Base-by-base conservation (phyloP, 2,113 vertebrate species). In the Siniperca knerii region DNA sequence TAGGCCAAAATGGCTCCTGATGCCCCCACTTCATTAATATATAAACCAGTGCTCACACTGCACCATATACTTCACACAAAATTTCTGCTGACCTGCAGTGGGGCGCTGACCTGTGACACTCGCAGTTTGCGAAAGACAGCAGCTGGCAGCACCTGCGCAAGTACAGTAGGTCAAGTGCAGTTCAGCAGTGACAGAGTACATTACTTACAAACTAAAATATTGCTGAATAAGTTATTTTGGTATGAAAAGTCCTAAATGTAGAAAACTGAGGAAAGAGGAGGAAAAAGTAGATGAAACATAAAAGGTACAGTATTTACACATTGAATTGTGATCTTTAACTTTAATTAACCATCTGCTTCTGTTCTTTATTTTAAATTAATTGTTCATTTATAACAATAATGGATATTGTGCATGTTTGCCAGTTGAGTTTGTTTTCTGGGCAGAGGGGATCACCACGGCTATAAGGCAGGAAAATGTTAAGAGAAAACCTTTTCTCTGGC, bases 401-500 rank as follows among this genome's bases (percentile, higher is more conserved):
- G 12, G 16, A n/a, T 25, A 20, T 37, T 9, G n/a, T 42, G 23
- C 0, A 18, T 65, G 4, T 52, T 44, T 0, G 0, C 4, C 55
- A 25, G 15, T 35, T 61, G 35, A 29, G 37, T n/a, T 48, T 33
- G 25, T 54, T 57, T 61, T 74, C 46, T 70, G 12, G n/a, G 12
- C 40, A 70, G 33, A 29, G 20, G 18, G 10, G 21, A 71, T 72
- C 69, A 72, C 58, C n/a, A 10, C 11, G 18, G 65, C 33, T 57
- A 29, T 12, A 7, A n/a, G 42, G 50, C 9, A 52, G 61, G 21
- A 73, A 66, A 80, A 60, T 44, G 52, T 20, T 25, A 11, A 29
- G 35, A 79, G 25, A 69, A 81, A 81, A 80, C 16, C 37, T 60
- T 88, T 84, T 83, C 50, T 60, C 61, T 1, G 1, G 29, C 82